These are phyloP conservation scores for Branchinecta sandiegonensis DNA, from an alignment of 2,888 invertebrate species.

Conservation along the genomic window DNA sequence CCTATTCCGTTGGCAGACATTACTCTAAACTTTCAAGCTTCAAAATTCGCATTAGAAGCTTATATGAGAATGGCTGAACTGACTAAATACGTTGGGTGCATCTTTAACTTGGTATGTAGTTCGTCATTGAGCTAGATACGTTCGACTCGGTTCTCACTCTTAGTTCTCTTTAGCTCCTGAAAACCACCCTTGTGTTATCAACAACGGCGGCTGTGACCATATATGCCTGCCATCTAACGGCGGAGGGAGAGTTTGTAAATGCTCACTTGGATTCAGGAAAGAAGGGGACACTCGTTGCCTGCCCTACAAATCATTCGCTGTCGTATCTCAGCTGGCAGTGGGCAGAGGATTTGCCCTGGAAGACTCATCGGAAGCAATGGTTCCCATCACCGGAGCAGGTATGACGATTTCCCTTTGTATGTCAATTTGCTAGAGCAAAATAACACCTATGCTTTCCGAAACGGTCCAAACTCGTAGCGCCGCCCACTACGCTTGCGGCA, in stretches of 20 bases:
- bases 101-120: too few relatives aligned
- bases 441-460: too few relatives aligned
- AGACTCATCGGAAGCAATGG: conserved; percentile 80
- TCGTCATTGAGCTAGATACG: too few relatives aligned
- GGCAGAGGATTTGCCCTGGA: conserved; percentile 75
- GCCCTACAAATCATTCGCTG: conserved; percentile 73
- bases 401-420: conserved; percentile 23
- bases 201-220: conserved; percentile 87
- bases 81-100: too few relatives aligned
- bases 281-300: conserved; percentile 57
- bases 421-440: conserved; percentile 22
- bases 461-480: too few relatives aligned
- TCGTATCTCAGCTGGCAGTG: conserved; percentile 76
- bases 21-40: too few relatives aligned
- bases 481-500: too few relatives aligned
- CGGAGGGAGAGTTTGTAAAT: conserved; percentile 63
- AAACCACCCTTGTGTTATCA: conserved; percentile 67
- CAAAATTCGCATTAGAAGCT: too few relatives aligned
- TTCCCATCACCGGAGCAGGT: conserved; percentile 66
- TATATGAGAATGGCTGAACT: too few relatives aligned
- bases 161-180: conserved; percentile 36
- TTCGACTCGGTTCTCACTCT: too few relatives aligned
- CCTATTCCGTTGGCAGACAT: too few relatives aligned
- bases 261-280: conserved; percentile 74
- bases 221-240: conserved; percentile 76